These are phyloP conservation scores for Oryctes rhinoceros DNA, from an alignment of 1,140 invertebrate species.

Conservation along the genomic window DNA sequence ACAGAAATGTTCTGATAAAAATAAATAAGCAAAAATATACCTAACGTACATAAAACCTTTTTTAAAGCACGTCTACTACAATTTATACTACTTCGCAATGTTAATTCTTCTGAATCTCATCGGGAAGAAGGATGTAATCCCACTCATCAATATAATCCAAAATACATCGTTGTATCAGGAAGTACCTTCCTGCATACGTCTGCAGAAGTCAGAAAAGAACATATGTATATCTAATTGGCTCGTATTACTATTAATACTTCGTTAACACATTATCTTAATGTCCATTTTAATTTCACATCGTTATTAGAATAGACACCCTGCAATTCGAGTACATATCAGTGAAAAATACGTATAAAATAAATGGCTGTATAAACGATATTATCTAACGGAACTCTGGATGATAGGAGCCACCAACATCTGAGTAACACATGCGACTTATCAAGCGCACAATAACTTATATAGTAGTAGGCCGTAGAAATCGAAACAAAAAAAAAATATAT, in stretches of 20 bases:
- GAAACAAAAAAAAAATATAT: neutral
- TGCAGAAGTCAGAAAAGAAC: too few species aligned
- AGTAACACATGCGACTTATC: conserved; percentile 7
- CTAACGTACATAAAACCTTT: neutral
- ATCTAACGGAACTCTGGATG: conserved; percentile 7
- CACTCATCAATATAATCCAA: too few species aligned
- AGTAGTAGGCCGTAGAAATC: conserved; percentile 2
- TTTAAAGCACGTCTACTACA: neutral
- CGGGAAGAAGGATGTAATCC: too few species aligned
- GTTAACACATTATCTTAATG: neutral
- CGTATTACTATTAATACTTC: neutral
- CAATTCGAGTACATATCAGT: neutral
- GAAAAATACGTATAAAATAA: neutral
- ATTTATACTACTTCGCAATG: neutral
- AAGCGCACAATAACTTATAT: neutral
- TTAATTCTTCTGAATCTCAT: too few species aligned
- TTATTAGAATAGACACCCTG: neutral
- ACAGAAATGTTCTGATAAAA: neutral
- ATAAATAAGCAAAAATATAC: neutral
- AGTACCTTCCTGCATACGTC: too few species aligned
- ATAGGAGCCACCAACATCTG: conserved; percentile 3
- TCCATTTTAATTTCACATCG: neutral
- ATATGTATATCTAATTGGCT: too few species aligned
- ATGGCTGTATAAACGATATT: neutral
- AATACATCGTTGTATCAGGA: too few species aligned